Base-by-base conservation (phyloP, 2,888 invertebrate species). In the Ophion ventricosus region DNA sequence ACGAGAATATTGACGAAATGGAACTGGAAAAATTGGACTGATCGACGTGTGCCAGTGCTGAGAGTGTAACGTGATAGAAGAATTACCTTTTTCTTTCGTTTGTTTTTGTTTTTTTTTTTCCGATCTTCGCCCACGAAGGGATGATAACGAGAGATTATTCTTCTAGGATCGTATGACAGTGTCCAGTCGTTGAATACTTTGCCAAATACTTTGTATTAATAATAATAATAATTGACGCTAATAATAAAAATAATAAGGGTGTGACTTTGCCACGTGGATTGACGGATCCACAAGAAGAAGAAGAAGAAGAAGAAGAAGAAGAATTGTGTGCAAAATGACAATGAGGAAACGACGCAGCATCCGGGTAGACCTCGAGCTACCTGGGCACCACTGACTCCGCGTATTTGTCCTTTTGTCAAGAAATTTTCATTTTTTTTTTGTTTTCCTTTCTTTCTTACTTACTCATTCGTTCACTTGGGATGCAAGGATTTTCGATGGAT, bases 311-410 rank as follows among this genome's bases (percentile, higher is more conserved):
- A n/a, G n/a, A n/a, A n/a, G 3, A 20, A 57, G 1, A 20, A n/a
- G 49, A 35, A 35, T 35, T 35, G 7, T 26, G 54, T n/a, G n/a
- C n/a, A 77, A 11, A 70, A 82, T 82, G 84, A 82, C 67, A 73
- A 82, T 82, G 82, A 84, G 81, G 75, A 82, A 82, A 82, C 79
- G 84, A 79, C 84, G 84, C 57, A 79, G 75, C 72, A 72, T 76
- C 79, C 82, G 79, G 82, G 82, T 79, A 73, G 82, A 75, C 82
- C 64, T 66, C 49, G 75, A 79, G 70, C 81, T 84, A 79, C 82
- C 84, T 84, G 82, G 84, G 35, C 66, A 35, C 72, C 78, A 79
- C 43, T 84, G 79, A 84, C 56, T 54, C 3, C n/a, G 14, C n/a
- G n/a, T 23, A n/a, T 10, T n/a, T 26, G 29, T 40, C n/a, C n/a